Conservation (phyloP, 2,888 invertebrate genomes). For the Odiellus spinosus region DNA sequence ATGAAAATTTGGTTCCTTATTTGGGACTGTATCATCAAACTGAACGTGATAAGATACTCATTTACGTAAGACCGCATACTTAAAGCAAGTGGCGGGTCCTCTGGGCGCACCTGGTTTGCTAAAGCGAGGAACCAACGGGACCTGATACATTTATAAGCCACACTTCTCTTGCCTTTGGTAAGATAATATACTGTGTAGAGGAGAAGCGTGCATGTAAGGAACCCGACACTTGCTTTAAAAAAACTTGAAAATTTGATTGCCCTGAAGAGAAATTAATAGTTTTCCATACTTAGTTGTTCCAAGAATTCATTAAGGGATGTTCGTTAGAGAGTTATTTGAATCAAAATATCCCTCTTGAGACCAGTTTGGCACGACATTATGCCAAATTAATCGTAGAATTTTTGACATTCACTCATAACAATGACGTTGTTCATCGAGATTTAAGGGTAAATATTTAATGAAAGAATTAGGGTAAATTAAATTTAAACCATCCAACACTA, state of each 20-base stretch:
- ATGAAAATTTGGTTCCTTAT: constrained; percentile 57
- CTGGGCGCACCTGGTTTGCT: no score
- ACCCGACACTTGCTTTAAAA: no score
- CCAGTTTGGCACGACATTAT: constrained; percentile 45
- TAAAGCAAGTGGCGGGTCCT: no score
- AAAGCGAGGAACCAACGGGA: no score
- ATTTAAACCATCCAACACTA: constrained; percentile 6
- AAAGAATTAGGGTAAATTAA: neutral
- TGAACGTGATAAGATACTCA: constrained; percentile 44
- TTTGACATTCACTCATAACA: constrained; percentile 59
- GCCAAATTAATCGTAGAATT: constrained; percentile 56
- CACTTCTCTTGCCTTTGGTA: no score
- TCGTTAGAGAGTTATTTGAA: constrained; percentile 36
- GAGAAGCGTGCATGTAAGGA: no score
- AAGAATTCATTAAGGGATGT: constrained; percentile 34
- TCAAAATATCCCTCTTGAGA: constrained; percentile 37
- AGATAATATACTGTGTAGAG: no score
- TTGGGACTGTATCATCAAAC: constrained; percentile 46
- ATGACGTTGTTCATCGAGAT: constrained; percentile 65
- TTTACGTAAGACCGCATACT: constrained; percentile 33
- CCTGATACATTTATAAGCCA: no score
- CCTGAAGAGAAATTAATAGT: no score
- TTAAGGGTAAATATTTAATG: constrained; percentile 38
- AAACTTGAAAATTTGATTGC: no score
- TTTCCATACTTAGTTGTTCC: constrained; percentile 21